phyloP scores from a whole-genome alignment of 2,797 vertebrate species.

The Channallabes apus region DNA sequence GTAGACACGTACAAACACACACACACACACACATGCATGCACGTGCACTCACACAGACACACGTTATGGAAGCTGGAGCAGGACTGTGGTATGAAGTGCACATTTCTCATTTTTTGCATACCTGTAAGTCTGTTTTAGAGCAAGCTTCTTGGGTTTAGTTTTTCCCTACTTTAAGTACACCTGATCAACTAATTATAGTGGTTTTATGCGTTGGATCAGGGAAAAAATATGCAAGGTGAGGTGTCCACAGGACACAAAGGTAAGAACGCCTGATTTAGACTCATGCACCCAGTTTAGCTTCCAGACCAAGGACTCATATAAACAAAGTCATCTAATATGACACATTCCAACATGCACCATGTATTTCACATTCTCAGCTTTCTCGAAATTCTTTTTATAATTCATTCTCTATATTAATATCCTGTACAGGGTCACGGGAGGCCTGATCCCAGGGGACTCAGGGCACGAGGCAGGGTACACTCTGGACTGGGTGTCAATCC shows the following conservation, averaged over 20 bases:
- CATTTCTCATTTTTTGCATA: slow-evolving; percentile 22
- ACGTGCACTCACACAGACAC: slow-evolving; percentile 12
- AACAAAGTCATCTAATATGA: neutral
- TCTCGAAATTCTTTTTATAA: neutral
- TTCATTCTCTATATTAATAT: neutral
- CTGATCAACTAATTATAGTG: slow-evolving; percentile 13
- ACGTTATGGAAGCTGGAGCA: slow-evolving; percentile 34
- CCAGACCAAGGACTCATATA: slow-evolving; percentile 1
- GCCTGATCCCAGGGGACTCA: no score
- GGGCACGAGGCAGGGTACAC: no score
- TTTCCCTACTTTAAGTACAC: neutral
- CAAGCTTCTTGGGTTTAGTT: neutral
- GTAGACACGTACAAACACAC: slow-evolving; percentile 17
- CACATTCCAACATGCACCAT: neutral
- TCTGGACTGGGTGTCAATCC: no score
- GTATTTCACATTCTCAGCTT: slow-evolving; percentile 3
- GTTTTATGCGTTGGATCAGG: slow-evolving; percentile 4
- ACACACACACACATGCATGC: neutral
- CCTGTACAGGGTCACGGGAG: no score
- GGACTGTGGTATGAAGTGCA: slow-evolving; percentile 32
- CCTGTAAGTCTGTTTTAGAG: neutral
- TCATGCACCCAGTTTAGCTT: slow-evolving; percentile 21
- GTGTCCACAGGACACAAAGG: neutral
- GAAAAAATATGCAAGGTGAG: neutral
- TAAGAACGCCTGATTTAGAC: slow-evolving; percentile 31